Percentiles rank a stretch among this genome's conserved stretches.
Evolutionary conservation across 2,888 invertebrate species (phyloP).

Genomic region (Lissonota sp.): DNA sequence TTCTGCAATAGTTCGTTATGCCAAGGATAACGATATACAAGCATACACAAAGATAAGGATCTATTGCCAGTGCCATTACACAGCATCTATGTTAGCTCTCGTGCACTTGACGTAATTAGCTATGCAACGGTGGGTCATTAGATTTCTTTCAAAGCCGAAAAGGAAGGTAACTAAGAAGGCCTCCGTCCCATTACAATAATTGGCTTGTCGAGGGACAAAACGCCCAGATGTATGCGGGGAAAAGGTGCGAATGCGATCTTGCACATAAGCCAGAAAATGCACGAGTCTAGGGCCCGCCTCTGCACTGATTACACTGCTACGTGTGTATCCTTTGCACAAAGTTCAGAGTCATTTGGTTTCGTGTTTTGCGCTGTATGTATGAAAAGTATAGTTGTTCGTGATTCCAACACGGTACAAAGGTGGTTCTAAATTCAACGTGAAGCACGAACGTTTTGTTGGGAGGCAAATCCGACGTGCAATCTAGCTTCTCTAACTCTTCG

Average conservation of each 20-base stretch:
- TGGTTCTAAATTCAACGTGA: constrained; percentile 8
- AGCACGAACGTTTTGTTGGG: constrained; percentile 32
- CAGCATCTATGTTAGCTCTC: constrained; percentile 6
- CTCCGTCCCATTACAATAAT: constrained; percentile 28
- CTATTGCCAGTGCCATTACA: constrained; percentile 1
- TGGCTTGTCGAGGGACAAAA: neutral
- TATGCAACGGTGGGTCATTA: neutral
- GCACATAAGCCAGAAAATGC: neutral
- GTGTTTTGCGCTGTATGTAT: neutral
- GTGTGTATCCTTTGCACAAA: constrained; percentile 1
- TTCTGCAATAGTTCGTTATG: constrained; percentile 7
- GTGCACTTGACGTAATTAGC: constrained; percentile 42
- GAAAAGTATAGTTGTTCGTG: constrained; percentile 2
- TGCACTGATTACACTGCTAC: neutral
- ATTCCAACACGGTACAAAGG: constrained; percentile 17
- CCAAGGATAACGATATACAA: neutral
- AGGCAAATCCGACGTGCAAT: constrained; percentile 21
- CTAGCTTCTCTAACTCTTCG: neutral
- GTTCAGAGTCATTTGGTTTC: neutral
- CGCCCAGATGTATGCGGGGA: neutral
- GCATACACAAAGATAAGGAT: neutral
- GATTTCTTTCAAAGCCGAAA: constrained; percentile 22
- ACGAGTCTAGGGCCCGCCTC: too few relatives aligned
- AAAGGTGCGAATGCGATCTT: neutral
- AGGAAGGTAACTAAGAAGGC: constrained; percentile 17